Percentiles rank a stretch among this genome's conserved stretches.
Evolutionary conservation across 2,797 vertebrate species (phyloP).

Genomic region (Danio choprae): DNA sequence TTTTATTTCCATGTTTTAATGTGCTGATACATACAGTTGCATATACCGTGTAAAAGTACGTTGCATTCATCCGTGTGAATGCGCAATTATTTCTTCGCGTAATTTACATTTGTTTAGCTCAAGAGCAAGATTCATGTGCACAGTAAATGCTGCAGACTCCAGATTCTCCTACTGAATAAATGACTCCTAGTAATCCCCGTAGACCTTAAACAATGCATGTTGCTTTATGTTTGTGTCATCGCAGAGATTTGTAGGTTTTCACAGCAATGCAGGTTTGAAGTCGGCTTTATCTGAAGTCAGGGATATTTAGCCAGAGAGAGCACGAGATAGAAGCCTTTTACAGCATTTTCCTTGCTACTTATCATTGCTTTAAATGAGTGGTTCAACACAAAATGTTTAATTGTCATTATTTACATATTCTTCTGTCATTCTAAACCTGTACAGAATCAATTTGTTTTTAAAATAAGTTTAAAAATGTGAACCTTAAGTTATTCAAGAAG

Average conservation of each 20-base stretch:
- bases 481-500: too few relatives aligned
- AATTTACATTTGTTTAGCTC: slow-evolving; percentile 53
- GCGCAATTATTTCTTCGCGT: slow-evolving; percentile 29
- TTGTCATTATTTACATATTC: neutral
- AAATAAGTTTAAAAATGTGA: too few relatives aligned
- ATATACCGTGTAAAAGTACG: neutral
- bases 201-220: slow-evolving; percentile 56
- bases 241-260: slow-evolving; percentile 33
- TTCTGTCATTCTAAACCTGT: neutral
- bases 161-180: slow-evolving; percentile 46
- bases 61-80: slow-evolving; percentile 47
- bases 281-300: slow-evolving; percentile 72
- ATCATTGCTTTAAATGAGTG: neutral
- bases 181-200: slow-evolving; percentile 52
- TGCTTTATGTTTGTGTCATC: slow-evolving; percentile 5
- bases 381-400: neutral
- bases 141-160: slow-evolving; percentile 51
- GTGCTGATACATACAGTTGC: neutral
- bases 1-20: neutral
- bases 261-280: slow-evolving; percentile 60
- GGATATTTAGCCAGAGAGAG: slow-evolving; percentile 68
- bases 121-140: slow-evolving; percentile 38
- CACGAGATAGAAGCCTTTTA: slow-evolving; percentile 68
- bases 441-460: too few relatives aligned
- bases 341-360: slow-evolving; percentile 63